Conservation (phyloP, 2,113 vertebrate species). For the Tichodroma muraria region DNA sequence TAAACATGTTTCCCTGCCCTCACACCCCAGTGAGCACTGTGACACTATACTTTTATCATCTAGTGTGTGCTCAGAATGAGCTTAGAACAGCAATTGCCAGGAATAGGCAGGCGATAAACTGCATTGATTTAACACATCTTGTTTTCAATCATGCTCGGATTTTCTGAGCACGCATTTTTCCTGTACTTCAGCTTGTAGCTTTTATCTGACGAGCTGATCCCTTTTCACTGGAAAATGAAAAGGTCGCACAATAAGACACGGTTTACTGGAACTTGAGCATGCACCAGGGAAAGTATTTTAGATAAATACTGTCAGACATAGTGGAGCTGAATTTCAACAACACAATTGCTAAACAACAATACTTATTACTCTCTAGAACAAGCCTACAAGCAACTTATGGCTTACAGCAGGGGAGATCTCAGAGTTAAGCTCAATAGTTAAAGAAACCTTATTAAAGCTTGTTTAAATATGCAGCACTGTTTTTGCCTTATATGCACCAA, state of each 20-base stretch:
- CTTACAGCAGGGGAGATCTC: slow-evolving; percentile 68
- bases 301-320: slow-evolving; percentile 86
- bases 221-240: slow-evolving; percentile 85
- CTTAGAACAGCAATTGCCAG: slow-evolving; percentile 81
- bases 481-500: neutral
- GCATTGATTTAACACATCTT: slow-evolving; percentile 89
- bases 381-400: slow-evolving; percentile 67
- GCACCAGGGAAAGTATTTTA: slow-evolving; percentile 83
- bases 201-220: slow-evolving; percentile 86
- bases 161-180: slow-evolving; percentile 84
- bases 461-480: slow-evolving; percentile 38
- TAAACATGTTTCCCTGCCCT: slow-evolving; percentile 77
- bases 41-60: slow-evolving; percentile 82
- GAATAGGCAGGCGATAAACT: slow-evolving; percentile 85
- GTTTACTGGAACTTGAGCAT: slow-evolving; percentile 85
- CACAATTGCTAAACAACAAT: slow-evolving; percentile 82
- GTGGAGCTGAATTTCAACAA: slow-evolving; percentile 83
- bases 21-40: slow-evolving; percentile 74
- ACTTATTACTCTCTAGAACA: slow-evolving; percentile 80
- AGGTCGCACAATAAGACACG: slow-evolving; percentile 87
- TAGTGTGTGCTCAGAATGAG: slow-evolving; percentile 80
- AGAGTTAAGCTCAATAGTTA: slow-evolving; percentile 28
- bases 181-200: slow-evolving; percentile 82
- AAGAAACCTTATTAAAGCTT: slow-evolving; percentile 28
- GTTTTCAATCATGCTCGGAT: slow-evolving; percentile 87